Evolutionary conservation across 2,797 vertebrate genomes (phyloP).

Genomic region (Centropyge bicolor): DNA sequence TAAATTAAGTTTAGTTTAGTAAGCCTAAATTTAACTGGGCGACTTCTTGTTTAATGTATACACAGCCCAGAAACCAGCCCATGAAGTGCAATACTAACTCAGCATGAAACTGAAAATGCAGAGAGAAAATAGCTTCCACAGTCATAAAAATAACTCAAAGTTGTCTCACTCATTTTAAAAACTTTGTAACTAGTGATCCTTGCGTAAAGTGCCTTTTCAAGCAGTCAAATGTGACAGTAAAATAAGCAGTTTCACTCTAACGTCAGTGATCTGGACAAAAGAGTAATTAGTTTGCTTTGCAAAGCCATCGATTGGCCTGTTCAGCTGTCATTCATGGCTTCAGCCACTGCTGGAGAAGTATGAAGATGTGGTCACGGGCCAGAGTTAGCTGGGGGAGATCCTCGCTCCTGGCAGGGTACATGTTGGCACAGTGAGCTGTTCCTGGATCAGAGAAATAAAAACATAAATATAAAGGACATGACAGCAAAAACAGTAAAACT

Average conservation of each 20-base stretch:
- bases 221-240: conserved; percentile 23
- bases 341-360: conserved; percentile 82
- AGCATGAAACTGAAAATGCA: conserved; percentile 15
- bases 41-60: not conserved
- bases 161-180: not conserved
- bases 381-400: conserved; percentile 78
- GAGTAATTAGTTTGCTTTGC: conserved; percentile 5
- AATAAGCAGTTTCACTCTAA: conserved; percentile 14
- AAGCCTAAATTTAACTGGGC: no score
- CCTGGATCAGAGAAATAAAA: conserved; percentile 60
- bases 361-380: conserved; percentile 76
- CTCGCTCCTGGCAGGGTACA: conserved; percentile 81
- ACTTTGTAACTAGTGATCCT: not conserved
- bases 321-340: conserved; percentile 56
- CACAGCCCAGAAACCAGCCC: not conserved
- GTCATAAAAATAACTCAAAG: conserved; percentile 1
- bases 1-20: no score
- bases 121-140: not conserved
- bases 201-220: conserved; percentile 51
- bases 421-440: conserved; percentile 87
- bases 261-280: conserved; percentile 18
- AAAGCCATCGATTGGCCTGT: conserved; percentile 2
- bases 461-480: conserved; percentile 9
- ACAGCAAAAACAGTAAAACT: conserved; percentile 23
- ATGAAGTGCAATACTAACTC: not conserved